Base-by-base conservation (phyloP, 2,797 vertebrate species). In the Danio jaintianensis region DNA sequence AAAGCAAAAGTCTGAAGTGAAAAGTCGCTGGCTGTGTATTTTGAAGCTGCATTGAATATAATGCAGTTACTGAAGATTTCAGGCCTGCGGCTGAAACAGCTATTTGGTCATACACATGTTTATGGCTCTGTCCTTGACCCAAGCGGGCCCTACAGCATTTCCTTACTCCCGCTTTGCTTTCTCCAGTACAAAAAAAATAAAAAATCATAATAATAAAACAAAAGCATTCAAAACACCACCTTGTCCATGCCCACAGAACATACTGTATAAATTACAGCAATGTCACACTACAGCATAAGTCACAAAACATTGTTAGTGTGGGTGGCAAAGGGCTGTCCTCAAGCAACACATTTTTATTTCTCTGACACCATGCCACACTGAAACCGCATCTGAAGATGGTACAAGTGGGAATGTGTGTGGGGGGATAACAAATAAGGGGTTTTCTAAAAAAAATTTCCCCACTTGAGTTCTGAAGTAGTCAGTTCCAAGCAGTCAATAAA, bases 121-220 rank as follows among this genome's bases (percentile, higher is more conserved):
- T 70, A 83, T 55, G 70, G 38, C 38, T 59, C 78, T 74, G 53
- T 55, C 64, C 78, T 81, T 81, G 84, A 82, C 82, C 71, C 48
- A 48, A 22, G 62, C 67, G 55, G 53, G 62, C 61, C 56, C 56
- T 29, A 50, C 6, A 73, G 47, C 68, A 18, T 68, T 80, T 63
- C 58, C 67, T 56, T 13, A 38, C 45, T 48, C 62, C 71, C 36
- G 52, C 66, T 76, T 38, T 43, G 48, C 61, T 55, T 48, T 73
- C 53, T 79, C 53, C 50, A 36, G 58, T 66, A 48, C 52, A 76
- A 83, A 63, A 68, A 75, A 70, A 69, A 61, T 47, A 70, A 53
- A 7, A 50, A 69, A 70, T 29, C 1, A 1, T 29, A 29, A 29
- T 29, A 29, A 29, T 38, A 56, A 70, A 48, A n/a, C 55, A 29